phyloP scores from a whole-genome alignment of 2,797 vertebrate genomes.

The Tachyglossus aculeatus region DNA sequence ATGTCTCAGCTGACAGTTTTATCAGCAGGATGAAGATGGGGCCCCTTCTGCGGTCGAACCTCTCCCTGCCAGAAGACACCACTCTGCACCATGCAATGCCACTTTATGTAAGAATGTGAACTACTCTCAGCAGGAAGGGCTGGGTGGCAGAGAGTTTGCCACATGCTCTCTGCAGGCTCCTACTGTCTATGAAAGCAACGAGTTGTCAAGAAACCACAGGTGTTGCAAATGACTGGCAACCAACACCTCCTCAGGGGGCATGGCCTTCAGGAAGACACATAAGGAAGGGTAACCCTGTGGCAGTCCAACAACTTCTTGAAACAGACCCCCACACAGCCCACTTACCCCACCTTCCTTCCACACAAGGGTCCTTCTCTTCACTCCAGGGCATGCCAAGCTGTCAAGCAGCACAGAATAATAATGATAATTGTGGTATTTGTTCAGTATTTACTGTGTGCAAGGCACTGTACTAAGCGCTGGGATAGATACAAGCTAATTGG shows the following conservation, averaged over 20 bases:
- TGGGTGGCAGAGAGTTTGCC: fast-evolving
- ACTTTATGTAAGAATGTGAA: too few relatives aligned
- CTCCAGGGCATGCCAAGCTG: background rate
- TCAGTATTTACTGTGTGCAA: too few relatives aligned
- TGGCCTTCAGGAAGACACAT: background rate
- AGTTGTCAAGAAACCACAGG: background rate
- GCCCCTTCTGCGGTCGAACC: too few relatives aligned
- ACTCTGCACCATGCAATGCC: too few relatives aligned
- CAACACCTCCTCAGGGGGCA: background rate
- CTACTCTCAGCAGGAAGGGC: background rate
- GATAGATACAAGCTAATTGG: too few relatives aligned
- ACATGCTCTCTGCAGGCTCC: background rate
- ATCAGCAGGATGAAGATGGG: too few relatives aligned
- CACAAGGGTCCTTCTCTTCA: background rate
- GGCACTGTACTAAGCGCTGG: too few relatives aligned
- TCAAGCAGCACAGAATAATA: too few relatives aligned
- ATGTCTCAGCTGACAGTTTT: too few relatives aligned
- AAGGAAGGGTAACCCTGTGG: background rate
- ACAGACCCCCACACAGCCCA: background rate
- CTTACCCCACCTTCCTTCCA: fast-evolving
- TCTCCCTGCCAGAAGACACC: too few relatives aligned
- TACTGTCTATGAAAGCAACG: background rate
- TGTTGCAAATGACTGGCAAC: fast-evolving
- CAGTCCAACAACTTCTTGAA: background rate
- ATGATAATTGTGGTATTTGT: too few relatives aligned